Evolutionary conservation across 2,113 vertebrate species (phyloP), one percentile per base, ranked within the genome.

Genomic region (Benthochromis sp.): DNA sequence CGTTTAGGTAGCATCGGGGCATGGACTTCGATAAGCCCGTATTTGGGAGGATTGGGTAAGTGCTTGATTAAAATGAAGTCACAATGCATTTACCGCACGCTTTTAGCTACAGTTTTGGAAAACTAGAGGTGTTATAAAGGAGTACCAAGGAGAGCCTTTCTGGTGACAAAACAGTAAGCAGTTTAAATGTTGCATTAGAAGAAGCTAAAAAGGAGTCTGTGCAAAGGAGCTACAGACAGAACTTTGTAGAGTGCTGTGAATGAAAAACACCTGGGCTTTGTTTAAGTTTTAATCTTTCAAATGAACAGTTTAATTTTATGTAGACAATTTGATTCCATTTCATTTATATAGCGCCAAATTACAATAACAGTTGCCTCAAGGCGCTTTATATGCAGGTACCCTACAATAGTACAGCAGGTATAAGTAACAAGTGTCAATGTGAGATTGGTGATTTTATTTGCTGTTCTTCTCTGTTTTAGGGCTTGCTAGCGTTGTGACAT

Each of bases 1-100:
- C 96, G 97, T 6, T 95, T 95, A 83, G 98, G 98, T 43, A 98
- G 98, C 94, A 98, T 99, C 0, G 96, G 98, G 0, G 97, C 98
- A 4, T 99, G 98, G 98, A 97, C 93, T 5, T 92, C 96, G 12
- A 97, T 99, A 89, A 98, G 95, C 87, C 98, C 97, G 11, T 99
- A 99, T 94, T 96, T 99, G 66, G 95, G 97, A 0, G 98, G 98
- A 1, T 92, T 99, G 1, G 98, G 98, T 99, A 95, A 2, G 97
- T 86, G 19, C 13, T 7, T 11, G 69, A 76, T 19, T 76, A 47
- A 31, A 76, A 47, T 1, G 43, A 31, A 16, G 6, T 50, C 69
- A 29, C 21, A 17, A 45, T 45, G 21, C 21, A 50, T 19, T 76
- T 50, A 50, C 16, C 2, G 3, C 27, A 76, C 14, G 31, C 43